These are phyloP conservation scores for Baronia brevicornis DNA, from an alignment of 2,888 invertebrate species.

Conservation along the genomic window DNA sequence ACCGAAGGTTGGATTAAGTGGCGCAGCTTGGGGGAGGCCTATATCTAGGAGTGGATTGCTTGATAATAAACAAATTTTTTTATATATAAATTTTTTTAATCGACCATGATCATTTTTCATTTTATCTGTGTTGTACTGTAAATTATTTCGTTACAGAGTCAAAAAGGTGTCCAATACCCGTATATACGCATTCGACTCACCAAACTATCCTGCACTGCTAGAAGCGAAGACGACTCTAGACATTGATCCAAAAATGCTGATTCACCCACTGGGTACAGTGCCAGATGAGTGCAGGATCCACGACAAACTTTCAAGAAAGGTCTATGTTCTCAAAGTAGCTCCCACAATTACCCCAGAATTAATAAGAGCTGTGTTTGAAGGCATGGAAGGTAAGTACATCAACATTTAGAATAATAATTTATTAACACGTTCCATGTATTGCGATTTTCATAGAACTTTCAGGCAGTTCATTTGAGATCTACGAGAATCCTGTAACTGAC, in stretches of 20 bases:
- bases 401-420: not conserved
- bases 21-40: no score
- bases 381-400: constrained; percentile 73
- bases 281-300: constrained; percentile 81
- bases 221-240: constrained; percentile 79
- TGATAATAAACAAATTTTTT: no score
- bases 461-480: not conserved
- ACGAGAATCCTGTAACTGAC: no score
- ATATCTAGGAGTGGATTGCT: no score
- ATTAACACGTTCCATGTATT: not conserved
- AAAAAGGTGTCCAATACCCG: constrained; percentile 85
- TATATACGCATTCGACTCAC: constrained; percentile 89
- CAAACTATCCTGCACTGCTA: constrained; percentile 88
- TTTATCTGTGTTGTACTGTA: not conserved
- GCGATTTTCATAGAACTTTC: not conserved
- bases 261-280: constrained; percentile 51
- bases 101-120: no score
- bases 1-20: no score
- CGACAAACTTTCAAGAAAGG: constrained; percentile 84
- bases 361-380: constrained; percentile 80
- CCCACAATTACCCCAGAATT: constrained; percentile 92
- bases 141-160: constrained; percentile 63
- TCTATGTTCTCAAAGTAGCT: constrained; percentile 90
- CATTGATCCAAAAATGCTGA: constrained; percentile 78
- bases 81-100: no score